Evolutionary conservation across 1,140 invertebrate genomes (phyloP), one percentile per base, ranked within the genome.

Genomic region (Caenorhabditis brenneri): DNA sequence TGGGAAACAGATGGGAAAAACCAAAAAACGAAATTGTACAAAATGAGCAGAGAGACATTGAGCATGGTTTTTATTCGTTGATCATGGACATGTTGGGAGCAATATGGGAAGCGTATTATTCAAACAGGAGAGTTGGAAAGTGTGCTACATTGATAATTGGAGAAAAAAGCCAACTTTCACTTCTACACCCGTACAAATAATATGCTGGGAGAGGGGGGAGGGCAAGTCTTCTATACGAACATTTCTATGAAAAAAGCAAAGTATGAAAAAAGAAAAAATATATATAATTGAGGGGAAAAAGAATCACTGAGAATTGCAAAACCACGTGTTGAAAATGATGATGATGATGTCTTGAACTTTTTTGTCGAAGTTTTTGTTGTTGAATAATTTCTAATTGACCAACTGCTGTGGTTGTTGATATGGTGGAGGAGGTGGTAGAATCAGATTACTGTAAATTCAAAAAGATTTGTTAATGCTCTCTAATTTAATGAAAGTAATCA

Each of bases 271-370:
- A 74, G 16, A 74, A 39, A 33, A 27, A 12, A 74, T 10, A 46
- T 19, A 19, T 19, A 65, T 19, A 36, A 65, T 19, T 58, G 5
- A 22, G 16, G 29, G 10, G 15, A 12, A 42, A 74, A 74, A 74
- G 36, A 74, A 74, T 74, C 65, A 74, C 65, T 74, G 65, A 74
- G 65, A 74, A 74, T 74, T 74, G 65, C 65, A 74, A 36, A 74
- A 74, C 65, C 65, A 74, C 65, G 65, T 74, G 65, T 74, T 31
- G 65, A 46, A 36, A 74, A 42, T 74, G 65, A 74, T 65, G 60
- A 65, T 65, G 60, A 65, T 74, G 65, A 55, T 55, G 53, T 74
- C 65, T 74, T 74, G 65, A 74, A 74, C 65, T 42, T 39, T 74
- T 74, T 74, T 65, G 58, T 65, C 58, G 33, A 65, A 36, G 29